These are phyloP conservation scores for Rutilus rutilus DNA, from an alignment of 2,113 vertebrate species.

Conservation along the genomic window DNA sequence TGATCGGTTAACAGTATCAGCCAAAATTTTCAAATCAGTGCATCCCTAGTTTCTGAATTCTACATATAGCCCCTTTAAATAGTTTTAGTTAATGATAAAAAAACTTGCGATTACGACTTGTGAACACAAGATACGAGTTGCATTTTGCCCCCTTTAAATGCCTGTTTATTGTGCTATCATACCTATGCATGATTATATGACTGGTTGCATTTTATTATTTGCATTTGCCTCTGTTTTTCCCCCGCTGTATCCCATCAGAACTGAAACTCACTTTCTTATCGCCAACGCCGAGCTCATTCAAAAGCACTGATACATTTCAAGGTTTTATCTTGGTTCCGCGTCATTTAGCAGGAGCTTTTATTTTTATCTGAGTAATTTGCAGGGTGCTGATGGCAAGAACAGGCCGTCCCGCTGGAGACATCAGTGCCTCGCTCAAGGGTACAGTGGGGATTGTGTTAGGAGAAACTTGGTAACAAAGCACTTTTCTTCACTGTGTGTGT, in stretches of 20 bases:
- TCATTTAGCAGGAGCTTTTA: constrained; percentile 14
- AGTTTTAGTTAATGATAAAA: too few relatives aligned
- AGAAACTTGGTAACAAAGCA: constrained; percentile 3
- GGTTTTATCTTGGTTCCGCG: background rate
- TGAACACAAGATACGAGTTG: too few relatives aligned
- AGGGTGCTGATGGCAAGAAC: constrained; percentile 19
- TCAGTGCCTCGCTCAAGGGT: constrained; percentile 20
- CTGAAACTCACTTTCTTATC: background rate
- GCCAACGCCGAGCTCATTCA: background rate
- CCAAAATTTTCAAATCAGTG: too few relatives aligned
- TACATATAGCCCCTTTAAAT: too few relatives aligned
- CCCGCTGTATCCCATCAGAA: background rate
- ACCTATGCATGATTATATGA: background rate
- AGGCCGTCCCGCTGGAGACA: constrained; percentile 32
- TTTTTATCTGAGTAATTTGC: background rate
- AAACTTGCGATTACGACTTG: too few relatives aligned
- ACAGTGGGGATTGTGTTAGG: background rate
- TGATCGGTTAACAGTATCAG: too few relatives aligned
- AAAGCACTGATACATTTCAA: background rate
- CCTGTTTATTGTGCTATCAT: background rate
- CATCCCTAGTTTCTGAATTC: too few relatives aligned
- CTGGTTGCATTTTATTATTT: background rate
- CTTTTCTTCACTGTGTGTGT: constrained; percentile 19
- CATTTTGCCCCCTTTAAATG: too few relatives aligned
- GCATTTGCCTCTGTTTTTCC: background rate